phyloP scores from a whole-genome alignment of 2,888 invertebrate genomes.

The Chrysina gloriosa region DNA sequence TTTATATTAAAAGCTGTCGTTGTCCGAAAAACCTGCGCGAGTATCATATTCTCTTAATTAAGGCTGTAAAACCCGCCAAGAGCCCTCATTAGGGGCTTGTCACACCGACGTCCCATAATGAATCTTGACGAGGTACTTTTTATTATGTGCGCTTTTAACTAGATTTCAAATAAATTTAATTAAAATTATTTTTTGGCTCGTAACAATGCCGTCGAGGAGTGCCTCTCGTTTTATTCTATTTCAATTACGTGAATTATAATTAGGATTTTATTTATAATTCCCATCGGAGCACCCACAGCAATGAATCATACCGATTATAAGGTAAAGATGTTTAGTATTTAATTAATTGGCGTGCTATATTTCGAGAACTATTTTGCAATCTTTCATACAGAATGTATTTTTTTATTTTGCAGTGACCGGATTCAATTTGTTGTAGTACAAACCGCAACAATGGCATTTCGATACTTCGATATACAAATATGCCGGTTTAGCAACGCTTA shows the following conservation, averaged over 20 bases:
- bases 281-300: neutral
- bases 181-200: slow-evolving; percentile 55
- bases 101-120: slow-evolving; percentile 64
- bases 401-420: no score
- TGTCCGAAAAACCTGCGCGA: slow-evolving; percentile 59
- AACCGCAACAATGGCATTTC: no score
- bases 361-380: no score
- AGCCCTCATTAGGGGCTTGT: slow-evolving; percentile 64
- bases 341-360: neutral
- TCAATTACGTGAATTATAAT: slow-evolving; percentile 22
- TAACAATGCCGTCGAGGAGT: slow-evolving; percentile 11
- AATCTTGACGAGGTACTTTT: slow-evolving; percentile 65
- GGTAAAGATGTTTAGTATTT: neutral
- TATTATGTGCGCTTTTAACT: slow-evolving; percentile 62
- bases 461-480: no score
- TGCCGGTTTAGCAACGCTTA: no score
- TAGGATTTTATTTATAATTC: slow-evolving; percentile 15
- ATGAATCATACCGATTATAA: neutral
- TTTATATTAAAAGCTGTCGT: slow-evolving; percentile 57
- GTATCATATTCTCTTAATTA: slow-evolving; percentile 65
- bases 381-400: no score
- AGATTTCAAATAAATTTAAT: slow-evolving; percentile 64
- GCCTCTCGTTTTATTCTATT: slow-evolving; percentile 24
- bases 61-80: slow-evolving; percentile 63
- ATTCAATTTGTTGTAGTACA: no score